Base-by-base conservation (phyloP, 2,797 vertebrate genomes). In the Alca torda region DNA sequence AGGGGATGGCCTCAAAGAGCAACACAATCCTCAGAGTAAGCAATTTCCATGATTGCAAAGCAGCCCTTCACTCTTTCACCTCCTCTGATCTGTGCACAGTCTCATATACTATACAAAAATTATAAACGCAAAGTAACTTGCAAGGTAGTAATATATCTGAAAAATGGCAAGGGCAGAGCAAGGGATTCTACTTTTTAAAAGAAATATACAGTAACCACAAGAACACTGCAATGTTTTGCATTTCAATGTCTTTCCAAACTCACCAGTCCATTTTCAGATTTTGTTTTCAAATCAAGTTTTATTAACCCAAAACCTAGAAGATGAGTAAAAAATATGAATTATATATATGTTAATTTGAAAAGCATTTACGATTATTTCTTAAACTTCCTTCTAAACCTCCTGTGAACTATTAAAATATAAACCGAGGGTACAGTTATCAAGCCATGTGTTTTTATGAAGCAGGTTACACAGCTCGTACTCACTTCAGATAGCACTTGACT, bases 221-320 rank as follows among this genome's bases (percentile, higher is more conserved):
- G 68, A 84, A 11, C 31, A 24, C 3, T 3, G 6, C 31, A 23
- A 20, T 14, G 33, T 35, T 63, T 76, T 65, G 54, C 30, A 84
- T 64, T 73, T 76, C 35, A 37, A 1, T 23, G 21, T 25, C 31
- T 59, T 78, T 89, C 81, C 65, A 68, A 86, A 99, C 99, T 99
- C 97, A 99, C 99, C 98, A 99, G 97, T 97, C 99, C 99, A 98
- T 99, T 99, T 98, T 99, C 99, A 85, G 99, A 99, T 98, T 99
- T 99, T 61, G 99, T 99, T 98, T 99, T 99, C 98, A 99, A 98
- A 97, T 99, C 99, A 94, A 99, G 98, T 97, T 99, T 99, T 98
- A 99, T 99, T 80, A 99, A 98, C 89, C 99, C 99, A 93, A 99
- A 99, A 91, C 99, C 99, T 99, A 96, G 82, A 98, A 95, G 74